phyloP scores from a whole-genome alignment of 2,113 vertebrate genomes.

The Cryptotis parvus region DNA sequence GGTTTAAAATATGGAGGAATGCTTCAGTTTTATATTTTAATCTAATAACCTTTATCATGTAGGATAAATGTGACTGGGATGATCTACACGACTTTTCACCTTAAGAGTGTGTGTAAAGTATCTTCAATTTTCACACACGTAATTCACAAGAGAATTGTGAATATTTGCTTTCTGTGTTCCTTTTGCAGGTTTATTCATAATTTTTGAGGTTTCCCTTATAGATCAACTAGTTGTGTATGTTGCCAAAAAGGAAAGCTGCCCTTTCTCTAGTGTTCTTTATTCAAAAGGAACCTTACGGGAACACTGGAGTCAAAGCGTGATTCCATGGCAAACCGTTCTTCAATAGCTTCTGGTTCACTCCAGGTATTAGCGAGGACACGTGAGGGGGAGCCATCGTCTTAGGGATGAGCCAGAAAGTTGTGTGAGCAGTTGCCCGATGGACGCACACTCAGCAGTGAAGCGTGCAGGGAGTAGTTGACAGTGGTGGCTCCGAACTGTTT shows the following conservation, averaged over 20 bases:
- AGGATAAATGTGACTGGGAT: not conserved
- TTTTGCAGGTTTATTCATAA: not conserved
- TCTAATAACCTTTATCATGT: not conserved
- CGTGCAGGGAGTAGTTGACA: slow-evolving; percentile 87
- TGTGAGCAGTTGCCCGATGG: slow-evolving; percentile 89
- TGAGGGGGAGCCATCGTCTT: slow-evolving; percentile 85
- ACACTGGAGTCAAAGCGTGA: slow-evolving; percentile 73
- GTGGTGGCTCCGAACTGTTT: slow-evolving; percentile 87
- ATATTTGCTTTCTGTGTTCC: not conserved
- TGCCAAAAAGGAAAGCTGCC: slow-evolving; percentile 33
- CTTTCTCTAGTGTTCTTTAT: slow-evolving; percentile 33
- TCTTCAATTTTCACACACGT: slow-evolving; percentile 11
- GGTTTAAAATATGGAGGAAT: slow-evolving; percentile 12
- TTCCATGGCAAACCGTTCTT: slow-evolving; percentile 85
- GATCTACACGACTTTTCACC: not conserved
- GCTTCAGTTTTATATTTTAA: slow-evolving; percentile 4
- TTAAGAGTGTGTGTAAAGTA: not conserved
- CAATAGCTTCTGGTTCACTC: slow-evolving; percentile 86
- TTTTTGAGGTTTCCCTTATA: slow-evolving; percentile 42
- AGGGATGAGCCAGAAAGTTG: slow-evolving; percentile 88
- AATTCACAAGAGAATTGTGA: not conserved
- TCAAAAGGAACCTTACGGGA: slow-evolving; percentile 61
- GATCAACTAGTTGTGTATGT: not conserved
- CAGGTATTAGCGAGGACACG: slow-evolving; percentile 88
- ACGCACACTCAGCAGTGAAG: slow-evolving; percentile 84